Conservation (phyloP, 2,113 vertebrate species). For the Cyprinodon tularosa region DNA sequence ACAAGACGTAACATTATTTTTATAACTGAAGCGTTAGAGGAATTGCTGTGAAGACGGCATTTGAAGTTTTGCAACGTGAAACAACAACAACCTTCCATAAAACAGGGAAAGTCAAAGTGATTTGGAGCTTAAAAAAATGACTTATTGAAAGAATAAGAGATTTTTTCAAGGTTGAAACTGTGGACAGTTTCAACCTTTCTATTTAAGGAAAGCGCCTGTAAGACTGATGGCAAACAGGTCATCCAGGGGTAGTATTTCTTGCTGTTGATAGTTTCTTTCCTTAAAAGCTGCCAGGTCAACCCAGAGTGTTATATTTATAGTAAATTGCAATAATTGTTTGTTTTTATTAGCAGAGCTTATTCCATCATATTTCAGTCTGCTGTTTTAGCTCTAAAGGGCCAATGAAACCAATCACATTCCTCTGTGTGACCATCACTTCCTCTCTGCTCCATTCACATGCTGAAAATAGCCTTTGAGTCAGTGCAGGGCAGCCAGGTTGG, state of each 20-base stretch:
- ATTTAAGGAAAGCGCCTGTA: slow-evolving; percentile 33
- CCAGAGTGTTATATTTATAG: slow-evolving; percentile 54
- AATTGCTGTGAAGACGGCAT: too few species aligned
- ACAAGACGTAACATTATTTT: too few species aligned
- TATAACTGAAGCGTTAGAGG: too few species aligned
- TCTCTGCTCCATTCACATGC: slow-evolving; percentile 55
- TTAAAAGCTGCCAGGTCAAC: slow-evolving; percentile 46
- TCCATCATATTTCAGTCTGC: slow-evolving; percentile 52
- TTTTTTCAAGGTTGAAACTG: background rate
- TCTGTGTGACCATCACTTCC: slow-evolving; percentile 57
- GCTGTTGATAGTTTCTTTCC: slow-evolving; percentile 52
- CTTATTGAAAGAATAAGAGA: background rate
- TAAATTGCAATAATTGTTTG: slow-evolving; percentile 63
- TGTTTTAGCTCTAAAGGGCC: slow-evolving; percentile 49
- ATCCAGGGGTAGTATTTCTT: slow-evolving; percentile 40
- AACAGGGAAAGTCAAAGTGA: background rate
- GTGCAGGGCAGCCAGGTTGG: slow-evolving; percentile 46
- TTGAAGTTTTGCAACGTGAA: too few species aligned
- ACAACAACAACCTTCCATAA: background rate
- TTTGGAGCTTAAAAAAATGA: background rate
- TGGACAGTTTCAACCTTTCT: slow-evolving; percentile 12
- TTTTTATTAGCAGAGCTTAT: slow-evolving; percentile 58
- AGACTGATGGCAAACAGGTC: slow-evolving; percentile 36
- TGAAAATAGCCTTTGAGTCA: slow-evolving; percentile 74
- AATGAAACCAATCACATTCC: slow-evolving; percentile 59